Evolutionary conservation across 2,113 vertebrate genomes (phyloP).

Genomic region (Erpornis zantholeuca): DNA sequence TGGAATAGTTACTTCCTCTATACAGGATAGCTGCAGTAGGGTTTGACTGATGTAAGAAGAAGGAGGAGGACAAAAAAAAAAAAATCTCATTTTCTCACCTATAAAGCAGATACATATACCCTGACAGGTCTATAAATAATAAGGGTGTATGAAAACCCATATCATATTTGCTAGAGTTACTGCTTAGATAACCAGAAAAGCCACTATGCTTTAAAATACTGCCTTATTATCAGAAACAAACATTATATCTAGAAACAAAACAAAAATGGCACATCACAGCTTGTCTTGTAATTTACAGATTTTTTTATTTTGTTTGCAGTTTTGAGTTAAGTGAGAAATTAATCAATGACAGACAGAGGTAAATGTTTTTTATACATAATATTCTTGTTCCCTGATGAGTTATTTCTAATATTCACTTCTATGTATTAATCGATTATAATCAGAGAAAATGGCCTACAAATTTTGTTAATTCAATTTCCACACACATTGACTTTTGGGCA

Average conservation of each 20-base stretch:
- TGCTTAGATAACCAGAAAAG: background rate
- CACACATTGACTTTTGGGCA: slow-evolving; percentile 12
- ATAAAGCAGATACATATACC: background rate
- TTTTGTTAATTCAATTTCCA: slow-evolving; percentile 24
- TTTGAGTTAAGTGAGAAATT: background rate
- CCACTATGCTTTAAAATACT: background rate
- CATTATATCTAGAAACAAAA: background rate
- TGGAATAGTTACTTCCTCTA: background rate
- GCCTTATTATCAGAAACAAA: background rate
- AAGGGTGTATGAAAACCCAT: background rate
- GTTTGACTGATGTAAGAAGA: background rate
- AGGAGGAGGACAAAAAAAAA: background rate
- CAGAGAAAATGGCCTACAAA: slow-evolving; percentile 22
- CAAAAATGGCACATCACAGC: background rate
- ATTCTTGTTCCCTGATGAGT: background rate
- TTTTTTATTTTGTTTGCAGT: background rate
- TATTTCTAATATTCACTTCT: slow-evolving; percentile 10
- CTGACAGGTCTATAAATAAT: background rate
- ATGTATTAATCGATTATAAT: slow-evolving; percentile 17
- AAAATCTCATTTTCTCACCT: background rate
- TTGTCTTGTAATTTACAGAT: background rate
- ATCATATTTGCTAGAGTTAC: background rate
- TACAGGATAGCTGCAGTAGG: background rate
- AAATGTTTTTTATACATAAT: background rate
- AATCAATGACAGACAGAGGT: background rate